Evolutionary conservation across 2,888 invertebrate genomes (phyloP), one percentile per base, ranked within the genome.

Genomic region (Panorpa germanica): DNA sequence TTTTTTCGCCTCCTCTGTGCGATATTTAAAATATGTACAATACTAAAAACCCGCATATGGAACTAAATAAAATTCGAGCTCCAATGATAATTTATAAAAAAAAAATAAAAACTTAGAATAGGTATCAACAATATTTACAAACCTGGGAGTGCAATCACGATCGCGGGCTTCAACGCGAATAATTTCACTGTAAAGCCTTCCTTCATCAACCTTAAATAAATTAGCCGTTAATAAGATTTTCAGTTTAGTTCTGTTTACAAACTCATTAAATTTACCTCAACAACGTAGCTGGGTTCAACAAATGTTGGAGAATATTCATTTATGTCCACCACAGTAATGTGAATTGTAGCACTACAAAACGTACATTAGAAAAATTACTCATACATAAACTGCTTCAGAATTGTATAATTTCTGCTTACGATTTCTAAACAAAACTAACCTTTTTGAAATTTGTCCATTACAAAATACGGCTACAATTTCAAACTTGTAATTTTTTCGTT

Each of bases 241-340:
- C 8, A 14, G 9, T 25, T 9, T 5, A 25, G 6, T 14, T 25
- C 15, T 14, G 13, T 9, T 11, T 25, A 12, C 9, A 11, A 25
- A 4, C 15, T 25, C 8, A 5, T 25, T 13, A 25, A 25, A 6
- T 4, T 9, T 0, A 53, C 66, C 18, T 83, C 70, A 40, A 77
- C 73, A 18, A 86, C 82, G 59, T 93, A 95, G 29, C 86, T 78
- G 20, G 85, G 75, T 48, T 90, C 81, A 30, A 78, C 64, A 61
- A 93, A 95, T 36, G 76, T 76, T 3, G 95, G 95, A 15, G 85
- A 77, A 57, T 81, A 91, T 53, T 93, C 91, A 61, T 95, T 95
- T 41, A 91, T 88, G 58, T 95, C 95, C 34, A 83, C 77, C 37
- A 96, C 91, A 12, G 83, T 82, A 45, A 96, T 86, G 57, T 86